These are phyloP conservation scores for Eolophus roseicapilla DNA, from an alignment of 2,113 vertebrate species.

Conservation along the genomic window DNA sequence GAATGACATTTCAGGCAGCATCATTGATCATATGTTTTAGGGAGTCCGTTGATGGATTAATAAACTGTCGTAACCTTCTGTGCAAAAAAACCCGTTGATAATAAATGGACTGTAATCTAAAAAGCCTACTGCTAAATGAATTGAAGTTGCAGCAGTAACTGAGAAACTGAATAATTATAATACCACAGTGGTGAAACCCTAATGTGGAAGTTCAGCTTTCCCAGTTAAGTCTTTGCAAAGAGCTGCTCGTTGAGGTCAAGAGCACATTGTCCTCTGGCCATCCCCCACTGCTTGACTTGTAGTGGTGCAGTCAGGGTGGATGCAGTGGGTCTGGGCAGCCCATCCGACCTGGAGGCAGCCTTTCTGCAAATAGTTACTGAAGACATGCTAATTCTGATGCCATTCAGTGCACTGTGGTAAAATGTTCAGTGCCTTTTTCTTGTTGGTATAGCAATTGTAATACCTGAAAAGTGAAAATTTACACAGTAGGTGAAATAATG, in stretches of 20 bases:
- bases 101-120: constrained; percentile 72
- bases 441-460: background rate
- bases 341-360: background rate
- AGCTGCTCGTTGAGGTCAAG: background rate
- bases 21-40: constrained; percentile 73
- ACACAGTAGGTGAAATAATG: background rate
- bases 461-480: constrained; percentile 8
- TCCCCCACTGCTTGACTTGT: background rate
- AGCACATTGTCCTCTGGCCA: background rate
- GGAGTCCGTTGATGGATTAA: constrained; percentile 74
- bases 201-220: background rate
- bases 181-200: background rate
- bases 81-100: constrained; percentile 71
- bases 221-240: background rate
- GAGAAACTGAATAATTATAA: constrained; percentile 49
- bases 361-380: background rate
- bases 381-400: background rate
- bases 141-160: constrained; percentile 61
- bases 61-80: constrained; percentile 69
- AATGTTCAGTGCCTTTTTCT: constrained; percentile 5
- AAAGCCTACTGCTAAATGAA: constrained; percentile 69
- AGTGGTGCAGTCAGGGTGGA: background rate
- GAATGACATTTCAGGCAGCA: constrained; percentile 67
- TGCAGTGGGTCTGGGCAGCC: background rate
- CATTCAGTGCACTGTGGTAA: background rate